phyloP scores from a whole-genome alignment of 1,140 invertebrate genomes.

The Pseudomyrmex flavicornis region DNA sequence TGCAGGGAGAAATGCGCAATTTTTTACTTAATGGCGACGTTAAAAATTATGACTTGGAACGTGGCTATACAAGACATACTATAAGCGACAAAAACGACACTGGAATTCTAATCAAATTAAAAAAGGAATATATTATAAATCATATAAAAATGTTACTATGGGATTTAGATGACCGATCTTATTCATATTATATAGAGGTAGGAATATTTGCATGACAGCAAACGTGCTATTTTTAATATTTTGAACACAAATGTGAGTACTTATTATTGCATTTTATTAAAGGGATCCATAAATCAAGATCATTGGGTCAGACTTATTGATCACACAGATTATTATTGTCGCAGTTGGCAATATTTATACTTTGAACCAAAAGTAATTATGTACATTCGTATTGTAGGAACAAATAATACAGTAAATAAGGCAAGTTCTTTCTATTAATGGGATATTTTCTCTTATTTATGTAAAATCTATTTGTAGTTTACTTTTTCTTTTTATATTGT shows the following conservation, averaged over 20 bases:
- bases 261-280: slow-evolving; percentile 39
- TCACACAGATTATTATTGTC: slow-evolving; percentile 95
- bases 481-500: neutral
- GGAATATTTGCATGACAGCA: neutral
- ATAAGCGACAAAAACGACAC: slow-evolving; percentile 93
- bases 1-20: slow-evolving; percentile 94
- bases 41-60: slow-evolving; percentile 95
- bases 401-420: slow-evolving; percentile 98
- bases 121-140: slow-evolving; percentile 96
- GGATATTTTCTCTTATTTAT: neutral
- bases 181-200: slow-evolving; percentile 97
- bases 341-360: slow-evolving; percentile 98
- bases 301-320: slow-evolving; percentile 97
- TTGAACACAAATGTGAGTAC: neutral
- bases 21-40: slow-evolving; percentile 95
- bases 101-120: slow-evolving; percentile 95
- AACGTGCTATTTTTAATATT: neutral
- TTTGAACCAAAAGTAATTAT: slow-evolving; percentile 95
- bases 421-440: slow-evolving; percentile 80
- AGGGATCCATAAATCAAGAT: slow-evolving; percentile 97
- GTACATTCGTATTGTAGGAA: slow-evolving; percentile 96
- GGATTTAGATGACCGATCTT: slow-evolving; percentile 97
- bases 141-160: slow-evolving; percentile 96
- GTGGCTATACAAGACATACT: slow-evolving; percentile 96
- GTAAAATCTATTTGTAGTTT: neutral